Conservation (phyloP, 2,113 vertebrate species). For the Lampris incognitus region DNA sequence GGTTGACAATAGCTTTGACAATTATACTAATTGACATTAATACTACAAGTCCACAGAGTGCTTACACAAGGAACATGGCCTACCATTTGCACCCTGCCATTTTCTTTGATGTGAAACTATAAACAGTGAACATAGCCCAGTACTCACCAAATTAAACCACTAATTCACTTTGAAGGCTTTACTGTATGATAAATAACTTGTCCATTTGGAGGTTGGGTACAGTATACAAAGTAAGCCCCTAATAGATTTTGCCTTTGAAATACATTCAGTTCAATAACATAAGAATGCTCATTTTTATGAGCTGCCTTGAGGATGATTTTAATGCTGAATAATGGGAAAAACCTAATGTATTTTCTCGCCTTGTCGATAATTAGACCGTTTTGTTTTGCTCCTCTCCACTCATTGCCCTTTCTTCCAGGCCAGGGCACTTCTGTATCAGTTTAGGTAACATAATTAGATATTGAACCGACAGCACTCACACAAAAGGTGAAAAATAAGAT, state of each 20-base stretch:
- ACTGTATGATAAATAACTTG: constrained; percentile 70
- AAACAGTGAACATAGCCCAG: constrained; percentile 61
- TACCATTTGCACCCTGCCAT: constrained; percentile 66
- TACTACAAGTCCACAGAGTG: constrained; percentile 54
- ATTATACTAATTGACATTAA: constrained; percentile 77
- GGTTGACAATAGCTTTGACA: constrained; percentile 67
- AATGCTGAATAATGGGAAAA: constrained; percentile 15
- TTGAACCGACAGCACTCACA: constrained; percentile 55
- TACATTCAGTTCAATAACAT: constrained; percentile 19
- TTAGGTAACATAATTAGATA: constrained; percentile 69
- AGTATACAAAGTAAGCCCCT: constrained; percentile 25
- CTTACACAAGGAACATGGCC: constrained; percentile 62
- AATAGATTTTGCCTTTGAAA: constrained; percentile 30
- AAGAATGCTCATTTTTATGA: background rate
- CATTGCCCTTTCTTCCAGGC: background rate
- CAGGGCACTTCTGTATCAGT: constrained; percentile 26
- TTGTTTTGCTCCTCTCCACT: constrained; percentile 12
- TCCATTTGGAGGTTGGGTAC: constrained; percentile 51
- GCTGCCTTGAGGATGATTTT: background rate
- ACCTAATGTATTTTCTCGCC: background rate
- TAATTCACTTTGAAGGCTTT: constrained; percentile 80
- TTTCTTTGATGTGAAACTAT: constrained; percentile 60
- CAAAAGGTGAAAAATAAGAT: constrained; percentile 49
- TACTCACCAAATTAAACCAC: constrained; percentile 82
- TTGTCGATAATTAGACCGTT: constrained; percentile 11